Evolutionary conservation across 2,888 invertebrate genomes (phyloP).

Genomic region (Deilephila porcellus): DNA sequence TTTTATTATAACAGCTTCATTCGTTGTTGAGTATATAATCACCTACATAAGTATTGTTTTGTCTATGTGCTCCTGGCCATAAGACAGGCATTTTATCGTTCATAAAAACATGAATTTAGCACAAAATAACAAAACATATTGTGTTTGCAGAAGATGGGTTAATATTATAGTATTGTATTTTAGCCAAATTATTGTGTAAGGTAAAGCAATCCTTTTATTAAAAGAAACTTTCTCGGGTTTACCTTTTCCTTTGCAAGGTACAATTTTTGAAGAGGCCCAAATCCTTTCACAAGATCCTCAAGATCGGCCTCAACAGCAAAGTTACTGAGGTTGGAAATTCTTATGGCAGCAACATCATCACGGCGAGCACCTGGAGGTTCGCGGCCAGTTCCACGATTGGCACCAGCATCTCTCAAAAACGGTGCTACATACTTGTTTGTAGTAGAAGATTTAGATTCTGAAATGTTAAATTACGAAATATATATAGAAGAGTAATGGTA

Average conservation of each 20-base stretch:
- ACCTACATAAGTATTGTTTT: background rate
- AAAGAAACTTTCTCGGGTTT: slow-evolving; percentile 25
- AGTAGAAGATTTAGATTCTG: slow-evolving; percentile 77
- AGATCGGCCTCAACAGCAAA: slow-evolving; percentile 97
- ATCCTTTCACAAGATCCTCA: slow-evolving; percentile 96
- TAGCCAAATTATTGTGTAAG: no score
- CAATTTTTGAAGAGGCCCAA: slow-evolving; percentile 96
- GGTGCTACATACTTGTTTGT: slow-evolving; percentile 94
- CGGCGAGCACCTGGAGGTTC: slow-evolving; percentile 89
- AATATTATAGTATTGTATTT: no score
- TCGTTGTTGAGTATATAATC: background rate
- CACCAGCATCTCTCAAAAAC: slow-evolving; percentile 94
- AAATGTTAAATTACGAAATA: slow-evolving; percentile 33
- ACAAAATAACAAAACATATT: no score
- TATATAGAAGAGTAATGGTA: slow-evolving; percentile 1
- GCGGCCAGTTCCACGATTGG: slow-evolving; percentile 87
- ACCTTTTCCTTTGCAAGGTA: slow-evolving; percentile 97
- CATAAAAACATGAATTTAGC: no score
- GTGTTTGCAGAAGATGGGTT: no score
- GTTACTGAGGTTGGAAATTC: slow-evolving; percentile 98
- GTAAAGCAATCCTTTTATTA: no score
- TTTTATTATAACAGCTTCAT: no score
- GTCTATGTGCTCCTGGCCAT: no score
- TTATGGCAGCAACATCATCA: slow-evolving; percentile 95
- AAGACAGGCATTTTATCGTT: no score